Percentiles rank a stretch among this genome's conserved stretches.
Conservation (phyloP, 2,888 invertebrate genomes). For the Nephrocerus scutellatus region DNA sequence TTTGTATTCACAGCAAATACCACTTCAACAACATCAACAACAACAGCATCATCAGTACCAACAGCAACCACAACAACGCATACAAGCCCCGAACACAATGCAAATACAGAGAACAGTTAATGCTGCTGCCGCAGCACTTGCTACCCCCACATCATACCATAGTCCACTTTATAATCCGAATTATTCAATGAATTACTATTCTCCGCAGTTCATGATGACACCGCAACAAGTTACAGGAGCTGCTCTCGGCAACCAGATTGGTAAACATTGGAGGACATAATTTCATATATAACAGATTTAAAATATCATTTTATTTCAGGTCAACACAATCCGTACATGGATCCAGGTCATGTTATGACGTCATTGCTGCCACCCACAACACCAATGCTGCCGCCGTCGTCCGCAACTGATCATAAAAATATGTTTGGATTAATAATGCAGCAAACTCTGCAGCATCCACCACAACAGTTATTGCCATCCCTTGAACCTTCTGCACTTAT, state of each 20-base stretch:
- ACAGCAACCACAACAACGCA: conserved; percentile 21
- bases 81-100: conserved; percentile 26
- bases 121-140: conserved; percentile 17
- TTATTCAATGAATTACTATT: conserved; percentile 38
- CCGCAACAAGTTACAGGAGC: conserved; percentile 21
- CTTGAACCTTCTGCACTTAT: no score
- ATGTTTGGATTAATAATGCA: conserved; percentile 28
- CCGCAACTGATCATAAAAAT: conserved; percentile 17
- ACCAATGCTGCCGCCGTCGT: conserved; percentile 20
- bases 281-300: background rate
- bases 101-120: conserved; percentile 19
- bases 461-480: conserved; percentile 1
- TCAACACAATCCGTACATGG: conserved; percentile 33
- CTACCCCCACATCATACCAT: conserved; percentile 26
- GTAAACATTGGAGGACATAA: no score
- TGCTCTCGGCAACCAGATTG: no score
- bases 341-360: conserved; percentile 27
- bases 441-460: conserved; percentile 17
- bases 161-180: conserved; percentile 36
- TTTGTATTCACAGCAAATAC: no score
- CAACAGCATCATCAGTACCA: conserved; percentile 36
- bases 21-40: conserved; percentile 39
- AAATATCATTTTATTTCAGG: conserved; percentile 26
- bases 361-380: conserved; percentile 25
- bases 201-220: conserved; percentile 37